Percentiles rank a stretch among this genome's conserved stretches.
Evolutionary conservation across 2,113 vertebrate genomes (phyloP).

Genomic region (Pseudorasbora parva): DNA sequence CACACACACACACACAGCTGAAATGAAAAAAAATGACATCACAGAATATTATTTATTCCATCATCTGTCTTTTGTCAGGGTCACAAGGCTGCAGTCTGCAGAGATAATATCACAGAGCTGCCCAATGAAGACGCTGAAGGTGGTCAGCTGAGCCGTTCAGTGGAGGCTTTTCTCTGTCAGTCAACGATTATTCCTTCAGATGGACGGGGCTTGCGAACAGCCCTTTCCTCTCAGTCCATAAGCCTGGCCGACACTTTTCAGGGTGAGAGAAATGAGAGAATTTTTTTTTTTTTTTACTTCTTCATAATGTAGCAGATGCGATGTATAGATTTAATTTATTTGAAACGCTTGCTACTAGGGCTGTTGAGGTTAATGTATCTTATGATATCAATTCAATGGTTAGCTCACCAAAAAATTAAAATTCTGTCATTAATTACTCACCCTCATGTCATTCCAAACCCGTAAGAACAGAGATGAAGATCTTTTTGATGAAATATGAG

Average conservation of each 20-base stretch:
- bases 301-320: background rate
- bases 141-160: constrained; percentile 77
- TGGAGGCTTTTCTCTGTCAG: constrained; percentile 92
- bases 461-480: too few relatives aligned
- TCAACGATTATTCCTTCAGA: constrained; percentile 95
- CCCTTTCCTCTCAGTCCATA: constrained; percentile 93
- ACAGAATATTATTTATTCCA: background rate
- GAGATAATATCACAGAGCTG: constrained; percentile 92
- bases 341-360: background rate
- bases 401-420: too few relatives aligned
- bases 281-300: background rate
- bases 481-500: too few relatives aligned
- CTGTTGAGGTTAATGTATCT: background rate
- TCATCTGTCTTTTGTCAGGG: constrained; percentile 69
- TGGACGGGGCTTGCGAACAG: constrained; percentile 90
- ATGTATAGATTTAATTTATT: background rate
- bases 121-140: constrained; percentile 82
- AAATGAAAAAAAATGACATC: background rate
- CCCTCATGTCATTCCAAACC: too few relatives aligned
- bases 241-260: constrained; percentile 91
- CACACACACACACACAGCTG: too few relatives aligned
- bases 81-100: constrained; percentile 85
- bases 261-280: constrained; percentile 74
- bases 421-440: too few relatives aligned
- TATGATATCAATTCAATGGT: background rate